phyloP scores from a whole-genome alignment of 2,888 invertebrate genomes.

The Pasiphila rectangulata region DNA sequence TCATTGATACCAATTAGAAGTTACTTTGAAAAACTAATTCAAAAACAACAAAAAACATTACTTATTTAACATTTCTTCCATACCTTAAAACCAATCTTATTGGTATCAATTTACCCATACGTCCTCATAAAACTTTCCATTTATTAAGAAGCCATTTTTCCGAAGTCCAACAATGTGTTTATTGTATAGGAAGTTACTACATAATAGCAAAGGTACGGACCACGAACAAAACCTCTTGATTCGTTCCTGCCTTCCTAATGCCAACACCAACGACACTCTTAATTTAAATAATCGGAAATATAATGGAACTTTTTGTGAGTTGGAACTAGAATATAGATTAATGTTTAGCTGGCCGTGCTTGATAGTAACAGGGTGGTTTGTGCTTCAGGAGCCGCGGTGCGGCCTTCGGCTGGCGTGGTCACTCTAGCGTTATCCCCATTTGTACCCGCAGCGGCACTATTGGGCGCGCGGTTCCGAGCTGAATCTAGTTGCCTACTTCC shows the following conservation, averaged over 20 bases:
- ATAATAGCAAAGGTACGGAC: no score
- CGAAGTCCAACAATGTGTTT: constrained; percentile 3
- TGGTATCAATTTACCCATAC: constrained; percentile 24
- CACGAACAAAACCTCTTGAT: no score
- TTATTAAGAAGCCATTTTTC: constrained; percentile 12
- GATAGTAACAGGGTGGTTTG: constrained; percentile 76
- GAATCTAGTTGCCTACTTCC: constrained; percentile 89
- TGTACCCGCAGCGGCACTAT: constrained; percentile 87
- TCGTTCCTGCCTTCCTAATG: no score
- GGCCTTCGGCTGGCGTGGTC: constrained; percentile 81
- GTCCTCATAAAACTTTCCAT: constrained; percentile 17
- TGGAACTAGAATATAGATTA: constrained; percentile 6
- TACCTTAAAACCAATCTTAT: constrained; percentile 1
- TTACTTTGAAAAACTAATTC: not conserved
- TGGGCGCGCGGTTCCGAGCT: constrained; percentile 90
- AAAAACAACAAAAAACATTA: not conserved
- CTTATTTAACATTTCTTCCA: no score
- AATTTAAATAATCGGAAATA: not conserved
- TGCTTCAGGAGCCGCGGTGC: constrained; percentile 81
- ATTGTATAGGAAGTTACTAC: no score
- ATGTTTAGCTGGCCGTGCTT: constrained; percentile 16
- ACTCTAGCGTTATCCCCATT: constrained; percentile 83
- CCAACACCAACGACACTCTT: not conserved
- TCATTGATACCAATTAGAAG: constrained; percentile 36
- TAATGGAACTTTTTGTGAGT: constrained; percentile 15